phyloP scores from a whole-genome alignment of 2,113 vertebrate genomes.

The Cyprinodon brontotheroides region DNA sequence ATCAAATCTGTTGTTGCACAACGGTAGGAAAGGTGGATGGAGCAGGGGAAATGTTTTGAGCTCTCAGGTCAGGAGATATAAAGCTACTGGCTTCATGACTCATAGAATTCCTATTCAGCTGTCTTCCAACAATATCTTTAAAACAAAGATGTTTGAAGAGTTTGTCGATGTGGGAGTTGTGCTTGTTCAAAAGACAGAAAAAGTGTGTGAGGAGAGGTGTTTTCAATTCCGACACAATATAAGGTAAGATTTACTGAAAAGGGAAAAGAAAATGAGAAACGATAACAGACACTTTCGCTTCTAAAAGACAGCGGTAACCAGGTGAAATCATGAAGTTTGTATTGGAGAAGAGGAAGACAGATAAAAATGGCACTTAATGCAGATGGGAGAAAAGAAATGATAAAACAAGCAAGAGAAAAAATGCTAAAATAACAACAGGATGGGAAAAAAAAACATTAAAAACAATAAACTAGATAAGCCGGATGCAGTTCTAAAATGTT shows the following conservation, averaged over 20 bases:
- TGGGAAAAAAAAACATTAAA: no score
- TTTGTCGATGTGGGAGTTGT: neutral
- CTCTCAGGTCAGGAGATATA: neutral
- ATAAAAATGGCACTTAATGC: neutral
- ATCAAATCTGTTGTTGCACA: no score
- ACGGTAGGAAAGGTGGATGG: neutral
- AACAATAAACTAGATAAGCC: no score
- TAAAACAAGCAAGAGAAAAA: no score
- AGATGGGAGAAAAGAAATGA: neutral
- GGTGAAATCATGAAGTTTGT: neutral
- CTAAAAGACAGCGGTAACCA: no score
- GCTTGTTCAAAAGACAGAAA: neutral
- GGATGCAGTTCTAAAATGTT: no score
- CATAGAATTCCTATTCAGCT: constrained; percentile 23
- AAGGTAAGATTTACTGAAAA: neutral
- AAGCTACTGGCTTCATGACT: neutral
- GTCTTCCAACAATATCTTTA: constrained; percentile 40
- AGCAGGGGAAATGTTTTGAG: neutral
- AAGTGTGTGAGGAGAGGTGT: neutral
- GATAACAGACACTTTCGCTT: neutral
- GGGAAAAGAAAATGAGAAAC: neutral
- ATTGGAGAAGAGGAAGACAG: neutral
- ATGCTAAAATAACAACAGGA: no score
- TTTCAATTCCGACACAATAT: neutral
- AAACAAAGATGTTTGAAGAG: constrained; percentile 9